Evolutionary conservation across 2,113 vertebrate genomes (phyloP).

Genomic region (Nesogale talazaci): DNA sequence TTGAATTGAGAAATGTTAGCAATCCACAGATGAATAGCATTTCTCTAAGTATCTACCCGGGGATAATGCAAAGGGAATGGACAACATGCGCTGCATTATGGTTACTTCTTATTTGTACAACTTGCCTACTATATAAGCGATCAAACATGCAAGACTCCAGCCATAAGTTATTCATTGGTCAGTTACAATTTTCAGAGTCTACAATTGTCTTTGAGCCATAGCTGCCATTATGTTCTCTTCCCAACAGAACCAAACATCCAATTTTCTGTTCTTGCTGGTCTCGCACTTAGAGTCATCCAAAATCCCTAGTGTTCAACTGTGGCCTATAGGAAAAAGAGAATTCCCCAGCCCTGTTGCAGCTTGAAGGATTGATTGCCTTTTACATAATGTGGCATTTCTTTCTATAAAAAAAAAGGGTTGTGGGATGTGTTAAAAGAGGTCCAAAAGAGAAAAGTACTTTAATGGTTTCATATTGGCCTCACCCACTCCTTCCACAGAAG

Average conservation of each 20-base stretch:
- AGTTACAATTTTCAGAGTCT: background rate
- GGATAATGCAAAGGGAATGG: background rate
- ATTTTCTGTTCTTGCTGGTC: background rate
- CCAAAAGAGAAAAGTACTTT: background rate
- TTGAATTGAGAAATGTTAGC: conserved; percentile 60
- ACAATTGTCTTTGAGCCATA: background rate
- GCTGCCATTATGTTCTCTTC: background rate
- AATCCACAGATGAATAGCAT: conserved; percentile 37
- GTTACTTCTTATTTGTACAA: background rate
- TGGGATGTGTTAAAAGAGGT: background rate
- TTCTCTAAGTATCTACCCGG: background rate
- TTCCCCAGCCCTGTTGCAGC: background rate
- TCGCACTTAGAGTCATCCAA: background rate
- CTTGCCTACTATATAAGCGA: background rate
- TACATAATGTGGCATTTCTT: background rate
- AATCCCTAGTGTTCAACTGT: background rate
- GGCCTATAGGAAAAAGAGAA: background rate
- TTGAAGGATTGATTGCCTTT: background rate
- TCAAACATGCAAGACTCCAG: background rate
- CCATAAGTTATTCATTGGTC: background rate
- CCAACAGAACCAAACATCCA: background rate
- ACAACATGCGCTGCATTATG: no score
- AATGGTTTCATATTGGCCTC: background rate
- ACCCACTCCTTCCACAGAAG: background rate
- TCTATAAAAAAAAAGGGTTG: no score